These are phyloP conservation scores for Xerus rutilus DNA, from an alignment of 2,797 vertebrate genomes.

Conservation along the genomic window DNA sequence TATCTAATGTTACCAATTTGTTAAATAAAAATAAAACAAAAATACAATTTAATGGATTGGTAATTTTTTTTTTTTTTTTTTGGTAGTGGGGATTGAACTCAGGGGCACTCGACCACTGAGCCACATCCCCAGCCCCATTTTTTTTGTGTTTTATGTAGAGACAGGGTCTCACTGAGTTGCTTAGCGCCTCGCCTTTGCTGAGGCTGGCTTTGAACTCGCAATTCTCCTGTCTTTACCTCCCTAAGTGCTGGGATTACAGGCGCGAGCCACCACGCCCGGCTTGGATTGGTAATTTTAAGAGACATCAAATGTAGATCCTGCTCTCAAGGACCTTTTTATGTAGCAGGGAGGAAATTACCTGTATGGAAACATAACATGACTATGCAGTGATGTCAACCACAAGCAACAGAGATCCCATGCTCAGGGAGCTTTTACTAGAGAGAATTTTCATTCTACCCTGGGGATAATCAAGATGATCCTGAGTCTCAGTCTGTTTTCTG, in stretches of 20 bases:
- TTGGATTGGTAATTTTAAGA: background rate
- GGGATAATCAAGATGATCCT: no score
- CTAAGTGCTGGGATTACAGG: no score
- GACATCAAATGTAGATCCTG: background rate
- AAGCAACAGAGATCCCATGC: background rate
- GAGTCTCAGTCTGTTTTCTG: background rate
- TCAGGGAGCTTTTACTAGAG: background rate
- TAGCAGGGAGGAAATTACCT: background rate
- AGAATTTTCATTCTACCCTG: background rate
- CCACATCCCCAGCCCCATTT: no score
- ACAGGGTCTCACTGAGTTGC: no score
- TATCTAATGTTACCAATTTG: background rate
- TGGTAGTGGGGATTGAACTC: no score
- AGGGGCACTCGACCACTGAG: no score
- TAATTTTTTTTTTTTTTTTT: no score
- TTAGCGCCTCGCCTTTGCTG: no score
- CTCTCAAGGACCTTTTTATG: background rate
- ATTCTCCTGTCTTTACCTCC: no score
- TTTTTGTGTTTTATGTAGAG: no score
- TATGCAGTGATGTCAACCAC: rapidly evolving
- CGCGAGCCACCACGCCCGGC: no score
- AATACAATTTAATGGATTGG: background rate
- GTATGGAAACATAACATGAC: background rate
- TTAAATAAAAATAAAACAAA: background rate
- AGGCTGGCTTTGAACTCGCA: no score